Conservation (phyloP, 92 coral and sea anemone genomes). For the Epizoanthus rinbou region DNA sequence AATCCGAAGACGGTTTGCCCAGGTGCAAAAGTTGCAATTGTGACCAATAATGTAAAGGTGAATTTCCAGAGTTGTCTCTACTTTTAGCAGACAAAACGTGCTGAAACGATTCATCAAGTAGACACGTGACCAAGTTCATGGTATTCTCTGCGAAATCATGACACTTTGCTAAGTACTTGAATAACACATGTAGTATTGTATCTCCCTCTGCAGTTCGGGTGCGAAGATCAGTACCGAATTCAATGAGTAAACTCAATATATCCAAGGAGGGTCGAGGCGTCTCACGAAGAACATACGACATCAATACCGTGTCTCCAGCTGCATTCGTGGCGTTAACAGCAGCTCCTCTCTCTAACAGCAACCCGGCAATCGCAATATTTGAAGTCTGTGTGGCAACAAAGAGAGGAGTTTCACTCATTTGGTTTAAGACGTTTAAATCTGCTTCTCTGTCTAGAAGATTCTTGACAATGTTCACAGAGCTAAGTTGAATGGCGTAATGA, state of each 20-base stretch:
- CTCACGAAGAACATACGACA: not conserved
- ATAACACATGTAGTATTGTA: not conserved
- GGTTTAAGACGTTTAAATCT: no score
- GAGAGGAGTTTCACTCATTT: no score
- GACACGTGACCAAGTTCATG: not conserved
- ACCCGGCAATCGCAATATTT: no score
- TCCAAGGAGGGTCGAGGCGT: not conserved
- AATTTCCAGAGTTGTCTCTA: not conserved
- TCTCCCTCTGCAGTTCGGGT: not conserved
- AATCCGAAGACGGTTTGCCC: no score
- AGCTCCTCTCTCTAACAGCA: no score
- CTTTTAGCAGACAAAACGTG: not conserved
- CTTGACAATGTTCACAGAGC: no score
- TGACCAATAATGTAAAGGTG: constrained; percentile 10
- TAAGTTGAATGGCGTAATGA: no score
- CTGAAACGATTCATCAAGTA: not conserved
- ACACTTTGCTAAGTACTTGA: not conserved
- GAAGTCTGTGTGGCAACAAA: no score
- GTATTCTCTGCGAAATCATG: not conserved
- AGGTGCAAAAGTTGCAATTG: no score
- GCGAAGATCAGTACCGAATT: not conserved
- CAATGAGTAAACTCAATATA: not conserved
- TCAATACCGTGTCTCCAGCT: not conserved
- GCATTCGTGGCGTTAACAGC: not conserved
- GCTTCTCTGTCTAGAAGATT: no score